Base-by-base conservation (phyloP, 2,113 vertebrate species). In the Oryzias woworae region DNA sequence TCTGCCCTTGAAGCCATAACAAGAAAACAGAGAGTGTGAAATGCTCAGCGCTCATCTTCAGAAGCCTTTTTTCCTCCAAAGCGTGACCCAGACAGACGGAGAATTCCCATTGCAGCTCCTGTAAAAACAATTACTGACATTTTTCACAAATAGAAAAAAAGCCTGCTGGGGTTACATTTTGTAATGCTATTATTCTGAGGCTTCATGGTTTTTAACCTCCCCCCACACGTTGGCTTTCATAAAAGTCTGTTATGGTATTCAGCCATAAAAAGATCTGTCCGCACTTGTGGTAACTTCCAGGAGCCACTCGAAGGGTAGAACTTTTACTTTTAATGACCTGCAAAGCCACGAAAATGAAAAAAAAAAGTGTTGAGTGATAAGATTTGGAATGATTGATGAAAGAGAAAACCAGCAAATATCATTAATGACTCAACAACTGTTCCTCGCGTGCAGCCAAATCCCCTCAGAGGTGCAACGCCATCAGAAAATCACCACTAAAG, bases 301-400 rank as follows among this genome's bases (percentile, higher is more conserved):
- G 24, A 6, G 16, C 23, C n/a, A 28, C 14, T 24, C 22, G n/a
- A 20, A 51, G 41, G 41, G 56, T 49, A 62, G 66, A 54, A 64
- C 69, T 68, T 61, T 26, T 52, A 58, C 28, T 64, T 65, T 64
- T 66, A 66, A 72, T 65, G 16, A 41, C 26, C 42, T 58, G 36
- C 58, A 69, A 61, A 64, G 18, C 8, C 20, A 31, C 46, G 20
- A 47, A 55, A 22, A 2, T 14, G 60, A 57, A 15, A 58, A 69
- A 62, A 62, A 20, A 28, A 42, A 28, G 42, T 46, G 44, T 0
- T 7, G 45, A 58, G 31, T 62, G 62, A 72, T 57, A 45, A 65
- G 59, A 67, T 41, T n/a, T 22, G 67, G 15, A 43, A 14, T 43
- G 14, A 54, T 26, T 63, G 49, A 68, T 42, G 43, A 56, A 36